Conservation (phyloP, 2,113 vertebrate genomes). For the Nannospalax galili region DNA sequence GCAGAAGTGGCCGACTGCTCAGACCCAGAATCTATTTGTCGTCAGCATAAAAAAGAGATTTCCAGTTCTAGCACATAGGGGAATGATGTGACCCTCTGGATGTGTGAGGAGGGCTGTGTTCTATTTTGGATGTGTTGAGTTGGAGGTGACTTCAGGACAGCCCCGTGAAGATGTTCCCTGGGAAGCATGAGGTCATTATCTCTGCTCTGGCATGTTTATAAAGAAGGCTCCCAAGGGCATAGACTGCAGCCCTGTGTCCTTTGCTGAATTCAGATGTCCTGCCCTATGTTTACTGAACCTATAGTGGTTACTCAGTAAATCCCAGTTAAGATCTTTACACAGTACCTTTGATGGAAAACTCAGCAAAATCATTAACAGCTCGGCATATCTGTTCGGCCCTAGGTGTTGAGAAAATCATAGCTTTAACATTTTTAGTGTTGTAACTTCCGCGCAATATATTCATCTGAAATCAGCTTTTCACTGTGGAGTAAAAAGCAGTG, state of each 20-base stretch:
- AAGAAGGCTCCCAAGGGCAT: slow-evolving; percentile 68
- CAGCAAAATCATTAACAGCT: background rate
- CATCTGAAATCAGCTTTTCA: slow-evolving; percentile 40
- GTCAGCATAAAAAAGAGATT: slow-evolving; percentile 27
- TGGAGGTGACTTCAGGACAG: slow-evolving; percentile 78
- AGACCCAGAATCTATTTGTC: background rate
- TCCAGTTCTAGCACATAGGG: background rate
- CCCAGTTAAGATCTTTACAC: background rate
- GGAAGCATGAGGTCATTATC: slow-evolving; percentile 73
- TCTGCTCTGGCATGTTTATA: slow-evolving; percentile 68
- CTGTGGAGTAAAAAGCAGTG: background rate
- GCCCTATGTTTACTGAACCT: background rate
- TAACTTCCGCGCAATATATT: slow-evolving; percentile 5
- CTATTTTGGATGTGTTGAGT: slow-evolving; percentile 69
- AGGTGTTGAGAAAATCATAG: background rate
- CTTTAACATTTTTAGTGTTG: slow-evolving; percentile 8
- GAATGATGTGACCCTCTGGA: background rate
- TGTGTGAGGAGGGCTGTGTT: slow-evolving; percentile 53
- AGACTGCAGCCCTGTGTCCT: slow-evolving; percentile 37
- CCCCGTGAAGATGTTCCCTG: slow-evolving; percentile 58
- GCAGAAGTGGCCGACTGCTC: background rate
- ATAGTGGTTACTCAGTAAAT: slow-evolving; percentile 17
- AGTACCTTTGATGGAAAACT: background rate
- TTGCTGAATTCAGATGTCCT: slow-evolving; percentile 61
- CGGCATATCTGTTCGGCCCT: background rate